Percentiles rank a stretch among this genome's conserved stretches.
These are phyloP conservation scores for Neoaliturus tenellus DNA, from an alignment of 2,888 invertebrate species.

Conservation along the genomic window DNA sequence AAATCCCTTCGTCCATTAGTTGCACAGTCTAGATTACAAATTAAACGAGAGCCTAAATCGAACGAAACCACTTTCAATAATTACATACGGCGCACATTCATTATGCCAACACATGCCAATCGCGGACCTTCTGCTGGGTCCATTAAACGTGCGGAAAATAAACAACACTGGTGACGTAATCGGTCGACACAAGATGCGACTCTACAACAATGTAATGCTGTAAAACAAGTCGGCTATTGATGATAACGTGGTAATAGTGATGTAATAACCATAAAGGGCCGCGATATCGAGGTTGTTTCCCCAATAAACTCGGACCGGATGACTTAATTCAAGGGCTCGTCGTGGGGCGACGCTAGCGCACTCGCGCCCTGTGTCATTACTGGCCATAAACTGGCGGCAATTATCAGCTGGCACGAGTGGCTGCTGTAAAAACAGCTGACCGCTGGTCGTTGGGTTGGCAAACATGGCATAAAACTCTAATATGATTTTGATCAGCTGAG, in stretches of 20 bases:
- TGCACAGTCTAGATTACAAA: neutral
- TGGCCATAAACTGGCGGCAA: neutral
- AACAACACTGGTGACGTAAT: neutral
- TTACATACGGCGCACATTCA: neutral
- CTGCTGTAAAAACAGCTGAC: no score
- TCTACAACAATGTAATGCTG: neutral
- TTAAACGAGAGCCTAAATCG: neutral
- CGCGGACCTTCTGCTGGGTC: neutral
- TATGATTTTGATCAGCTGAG: no score
- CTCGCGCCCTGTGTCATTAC: neutral
- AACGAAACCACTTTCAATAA: neutral
- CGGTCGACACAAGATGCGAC: neutral
- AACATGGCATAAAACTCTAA: no score
- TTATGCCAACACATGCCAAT: neutral
- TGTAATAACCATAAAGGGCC: neutral
- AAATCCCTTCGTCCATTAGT: no score
- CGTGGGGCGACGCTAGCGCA: neutral
- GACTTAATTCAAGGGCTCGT: constrained; percentile 18
- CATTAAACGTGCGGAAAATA: neutral
- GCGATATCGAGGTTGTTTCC: constrained; percentile 14
- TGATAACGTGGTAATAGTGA: neutral
- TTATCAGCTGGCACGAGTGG: neutral
- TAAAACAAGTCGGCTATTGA: neutral
- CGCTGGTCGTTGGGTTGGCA: no score
- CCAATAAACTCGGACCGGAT: neutral